Base-by-base conservation (phyloP, 2,113 vertebrate species). In the Oreocharis arfaki region DNA sequence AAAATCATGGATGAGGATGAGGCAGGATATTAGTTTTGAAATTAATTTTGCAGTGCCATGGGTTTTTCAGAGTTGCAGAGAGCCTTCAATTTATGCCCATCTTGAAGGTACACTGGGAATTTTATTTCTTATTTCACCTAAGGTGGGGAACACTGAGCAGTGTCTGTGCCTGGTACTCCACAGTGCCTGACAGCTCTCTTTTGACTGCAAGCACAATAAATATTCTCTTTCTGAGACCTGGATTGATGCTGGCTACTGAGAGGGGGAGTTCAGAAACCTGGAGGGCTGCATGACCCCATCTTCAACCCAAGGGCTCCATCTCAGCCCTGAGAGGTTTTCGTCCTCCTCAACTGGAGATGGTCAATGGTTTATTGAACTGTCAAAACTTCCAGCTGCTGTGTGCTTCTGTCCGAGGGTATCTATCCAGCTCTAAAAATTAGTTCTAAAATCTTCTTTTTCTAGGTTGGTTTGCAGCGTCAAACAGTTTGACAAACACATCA, bases 71-170 rank as follows among this genome's bases (percentile, higher is more conserved):
- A 44, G 17, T 70, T 91, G 47, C 9, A 56, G 42, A 60, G 41
- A 52, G 2, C 5, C 9, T 55, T 53, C 13, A 30, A 9, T 26
- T 70, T 27, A 23, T 28, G 42, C 6, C 21, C 2, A 14, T 39
- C 32, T 57, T 83, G 4, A 24, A 44, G 32, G 26, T 50, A 35
- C 70, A n/a, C 16, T 44, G 26, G 1, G 12, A 53, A 32, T 73
- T 61, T 41, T 10, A 39, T 76, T 86, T 90, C 20, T 65, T 16
- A 13, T 55, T 89, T 91, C 16, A 24, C 24, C 37, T 32, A 8
- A 26, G 9, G 2, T 30, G 35, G 18, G 11, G 4, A 60, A 1
- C 22, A 21, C 5, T 7, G 27, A 57, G 4, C 10, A 6, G 28
- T 46, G 9, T 1, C n/a, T 68, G 32, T 46, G 4, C 7, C 50